phyloP scores from a whole-genome alignment of 2,797 vertebrate genomes.

The Molossus alvarezi region DNA sequence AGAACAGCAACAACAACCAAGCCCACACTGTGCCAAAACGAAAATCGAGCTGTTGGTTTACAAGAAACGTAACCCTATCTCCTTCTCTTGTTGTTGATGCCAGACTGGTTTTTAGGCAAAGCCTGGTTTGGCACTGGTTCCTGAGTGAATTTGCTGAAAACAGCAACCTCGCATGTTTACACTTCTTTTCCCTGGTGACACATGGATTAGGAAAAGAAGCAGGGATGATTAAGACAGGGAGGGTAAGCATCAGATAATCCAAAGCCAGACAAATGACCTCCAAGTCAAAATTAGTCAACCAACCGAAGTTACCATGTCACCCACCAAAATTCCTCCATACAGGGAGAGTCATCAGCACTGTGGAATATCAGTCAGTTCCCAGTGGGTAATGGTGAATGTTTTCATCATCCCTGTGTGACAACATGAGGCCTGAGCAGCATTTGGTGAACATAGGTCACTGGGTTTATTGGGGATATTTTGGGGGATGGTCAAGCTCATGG shows the following conservation, averaged over 20 bases:
- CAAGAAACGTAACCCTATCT: constrained; percentile 51
- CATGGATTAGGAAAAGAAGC: constrained; percentile 55
- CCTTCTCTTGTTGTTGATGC: not conserved
- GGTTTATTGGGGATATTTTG: not conserved
- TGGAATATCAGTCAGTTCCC: not conserved
- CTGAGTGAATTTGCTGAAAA: constrained; percentile 64
- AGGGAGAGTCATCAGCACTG: not conserved
- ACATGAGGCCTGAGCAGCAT: not conserved
- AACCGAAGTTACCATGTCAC: not conserved
- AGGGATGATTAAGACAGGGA: constrained; percentile 50
- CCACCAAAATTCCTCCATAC: not conserved
- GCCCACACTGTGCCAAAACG: not conserved
- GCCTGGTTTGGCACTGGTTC: constrained; percentile 33
- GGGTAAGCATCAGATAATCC: constrained; percentile 35
- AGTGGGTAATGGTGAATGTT: not conserved
- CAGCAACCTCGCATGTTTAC: constrained; percentile 54
- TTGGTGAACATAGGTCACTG: constrained; percentile 40
- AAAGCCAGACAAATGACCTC: constrained; percentile 33
- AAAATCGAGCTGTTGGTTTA: constrained; percentile 56
- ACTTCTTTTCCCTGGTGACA: constrained; percentile 44
- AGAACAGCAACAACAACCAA: constrained; percentile 51
- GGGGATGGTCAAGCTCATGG: not conserved
- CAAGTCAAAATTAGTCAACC: constrained; percentile 11
- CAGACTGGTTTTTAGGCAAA: constrained; percentile 56
- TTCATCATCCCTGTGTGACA: not conserved